Base-by-base conservation (phyloP, 2,113 vertebrate species). In the Macroglossus sobrinus region DNA sequence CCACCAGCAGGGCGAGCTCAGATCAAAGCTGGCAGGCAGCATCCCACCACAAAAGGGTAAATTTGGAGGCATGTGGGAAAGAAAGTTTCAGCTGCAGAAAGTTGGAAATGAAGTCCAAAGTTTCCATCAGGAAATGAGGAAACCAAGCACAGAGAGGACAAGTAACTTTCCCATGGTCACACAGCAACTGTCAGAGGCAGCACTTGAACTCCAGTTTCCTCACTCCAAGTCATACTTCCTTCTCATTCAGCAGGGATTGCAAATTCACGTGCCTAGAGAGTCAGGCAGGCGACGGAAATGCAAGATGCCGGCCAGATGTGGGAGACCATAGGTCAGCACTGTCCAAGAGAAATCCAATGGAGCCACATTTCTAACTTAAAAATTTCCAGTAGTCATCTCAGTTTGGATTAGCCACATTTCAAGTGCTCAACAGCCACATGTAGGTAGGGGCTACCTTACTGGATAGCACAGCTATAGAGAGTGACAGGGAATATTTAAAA, bases 61-160 rank as follows among this genome's bases (percentile, higher is more conserved):
- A 94, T 84, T 86, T 78, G 78, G 82, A 95, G 84, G 35, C 88
- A 59, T 92, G 95, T 96, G 84, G 91, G 93, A 92, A 90, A 92
- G 69, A 64, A 94, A 92, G 66, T 57, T 92, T 53, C 88, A n/a
- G 43, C 22, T 43, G 71, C 11, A 90, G 21, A 90, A 88, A 93
- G 88, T 76, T 96, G 35, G 75, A 96, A 63, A 90, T 85, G 16
- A 63, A 88, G 45, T 80, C 93, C 89, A 59, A 80, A 71, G 35
- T 76, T 61, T 50, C 74, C 55, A 35, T 3, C 47, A 74, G 11
- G 11, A 74, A 79, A 80, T 12, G 64, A 96, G 66, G 33, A 22
- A 18, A 63, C 38, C 45, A 59, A 43, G 13, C 40, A n/a, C 43
- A 53, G 59, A 80, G 57, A 50, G 18, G 30, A 28, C 2, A 63